Evolutionary conservation across 2,888 invertebrate genomes (phyloP).

Genomic region (Pristionchus fissidentatus): DNA sequence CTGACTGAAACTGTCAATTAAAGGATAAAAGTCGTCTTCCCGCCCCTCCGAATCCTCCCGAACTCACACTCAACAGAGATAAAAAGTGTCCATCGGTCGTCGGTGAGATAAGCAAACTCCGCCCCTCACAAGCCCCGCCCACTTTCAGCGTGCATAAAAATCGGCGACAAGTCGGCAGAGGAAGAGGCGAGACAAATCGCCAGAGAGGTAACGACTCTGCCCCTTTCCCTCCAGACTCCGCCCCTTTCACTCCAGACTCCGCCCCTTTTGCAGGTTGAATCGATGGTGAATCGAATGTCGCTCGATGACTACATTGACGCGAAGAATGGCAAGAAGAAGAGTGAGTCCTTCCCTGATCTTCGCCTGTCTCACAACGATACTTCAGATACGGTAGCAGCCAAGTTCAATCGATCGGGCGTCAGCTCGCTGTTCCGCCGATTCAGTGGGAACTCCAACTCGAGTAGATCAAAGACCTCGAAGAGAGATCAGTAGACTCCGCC

Average conservation of each 20-base stretch:
- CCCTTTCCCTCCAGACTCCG: background rate
- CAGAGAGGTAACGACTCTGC: slow-evolving; percentile 26
- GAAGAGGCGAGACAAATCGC: slow-evolving; percentile 20
- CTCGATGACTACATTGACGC: slow-evolving; percentile 7
- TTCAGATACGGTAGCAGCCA: slow-evolving; percentile 23
- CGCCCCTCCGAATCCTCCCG: background rate
- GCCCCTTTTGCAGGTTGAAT: background rate
- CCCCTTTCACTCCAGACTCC: background rate
- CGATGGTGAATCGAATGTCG: slow-evolving; percentile 21
- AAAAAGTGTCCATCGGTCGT: slow-evolving; percentile 38
- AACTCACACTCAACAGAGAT: slow-evolving; percentile 40
- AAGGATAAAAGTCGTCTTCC: slow-evolving; percentile 32
- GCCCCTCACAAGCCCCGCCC: background rate
- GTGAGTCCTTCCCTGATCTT: background rate
- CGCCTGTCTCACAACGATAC: background rate
- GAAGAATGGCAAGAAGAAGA: slow-evolving; percentile 34
- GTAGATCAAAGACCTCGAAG: too few species aligned
- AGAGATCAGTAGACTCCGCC: slow-evolving; percentile 12
- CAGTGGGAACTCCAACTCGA: background rate
- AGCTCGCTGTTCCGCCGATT: slow-evolving; percentile 8
- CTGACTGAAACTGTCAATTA: background rate
- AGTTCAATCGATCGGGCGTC: slow-evolving; percentile 27
- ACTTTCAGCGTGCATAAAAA: slow-evolving; percentile 7
- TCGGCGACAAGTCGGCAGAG: background rate
- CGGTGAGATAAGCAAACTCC: background rate